Base-by-base conservation (phyloP, 2,888 invertebrate species). In the Diadromus collaris region DNA sequence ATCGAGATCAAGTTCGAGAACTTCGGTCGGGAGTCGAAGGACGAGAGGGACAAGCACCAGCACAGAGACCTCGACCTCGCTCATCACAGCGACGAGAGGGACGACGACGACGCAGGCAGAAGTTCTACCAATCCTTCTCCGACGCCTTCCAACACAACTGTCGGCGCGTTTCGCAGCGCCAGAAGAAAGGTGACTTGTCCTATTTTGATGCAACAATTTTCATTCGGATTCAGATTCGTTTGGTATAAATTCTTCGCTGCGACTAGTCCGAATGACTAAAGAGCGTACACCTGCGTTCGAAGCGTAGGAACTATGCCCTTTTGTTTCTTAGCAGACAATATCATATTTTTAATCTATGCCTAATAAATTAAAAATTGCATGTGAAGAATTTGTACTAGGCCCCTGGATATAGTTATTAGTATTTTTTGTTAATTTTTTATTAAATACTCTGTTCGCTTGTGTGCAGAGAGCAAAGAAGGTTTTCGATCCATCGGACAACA, bases 401-500 rank as follows among this genome's bases (percentile, higher is more conserved):
- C 32, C 13, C 38, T 2, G 13, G 6, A 29, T 34, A n/a, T 10
- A 21, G 24, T 38, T 1, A n/a, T n/a, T 46, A 24, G 7, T 27
- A 64, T 41, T 38, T n/a, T 41, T 46, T 10, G 19, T 27, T 29
- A 41, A 44, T 46, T 27, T 13, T 51, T 46, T 46, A 32, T 21
- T 9, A 34, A 3, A 19, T 38, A 32, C 38, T 69, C 10, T 7
- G 56, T 58, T 65, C 21, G 72, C 69, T 58, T 77, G 58, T 21
- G 88, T 88, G 73, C 86, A 93, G 94, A 94, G 96, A 92, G 96
- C 96, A 0, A 96, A 96, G 88, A 95, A 95, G 88, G 96, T 97
- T 0, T 97, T 96, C 88, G 96, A 97, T 91, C 97, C 97, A 2
- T 96, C 96, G 0, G 96, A 96, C 86, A 95, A 95, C 83, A 95